Conservation (phyloP, 2,797 vertebrate genomes). For the Echiichthys vipera region DNA sequence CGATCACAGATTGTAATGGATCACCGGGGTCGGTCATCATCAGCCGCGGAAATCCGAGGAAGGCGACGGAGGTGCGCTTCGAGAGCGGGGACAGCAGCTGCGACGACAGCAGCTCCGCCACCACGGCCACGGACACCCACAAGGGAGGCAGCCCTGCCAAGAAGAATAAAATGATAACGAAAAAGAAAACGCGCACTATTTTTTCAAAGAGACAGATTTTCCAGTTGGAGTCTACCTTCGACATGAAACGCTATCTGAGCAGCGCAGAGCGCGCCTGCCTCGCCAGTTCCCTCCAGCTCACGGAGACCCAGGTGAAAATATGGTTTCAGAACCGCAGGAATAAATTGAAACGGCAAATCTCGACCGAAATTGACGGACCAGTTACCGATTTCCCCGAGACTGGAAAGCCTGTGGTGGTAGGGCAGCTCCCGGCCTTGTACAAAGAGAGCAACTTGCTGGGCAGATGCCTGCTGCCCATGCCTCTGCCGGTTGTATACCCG, state of each 20-base stretch:
- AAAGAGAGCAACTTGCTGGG: constrained; percentile 88
- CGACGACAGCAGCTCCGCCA: constrained; percentile 72
- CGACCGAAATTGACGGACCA: constrained; percentile 85
- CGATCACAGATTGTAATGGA: constrained; percentile 51
- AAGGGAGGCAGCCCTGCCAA: constrained; percentile 63
- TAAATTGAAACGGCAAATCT: constrained; percentile 89
- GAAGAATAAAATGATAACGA: constrained; percentile 82
- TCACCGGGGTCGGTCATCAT: constrained; percentile 45
- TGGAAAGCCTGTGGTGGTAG: constrained; percentile 76
- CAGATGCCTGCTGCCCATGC: constrained; percentile 88
- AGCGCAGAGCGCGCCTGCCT: constrained; percentile 92
- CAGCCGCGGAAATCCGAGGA: constrained; percentile 63
- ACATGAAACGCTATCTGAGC: constrained; percentile 89
- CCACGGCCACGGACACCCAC: constrained; percentile 51
- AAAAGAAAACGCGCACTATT: constrained; percentile 91
- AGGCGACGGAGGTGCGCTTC: constrained; percentile 62
- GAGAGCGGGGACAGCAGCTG: constrained; percentile 84
- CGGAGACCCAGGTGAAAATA: constrained; percentile 88
- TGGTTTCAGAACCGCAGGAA: constrained; percentile 91
- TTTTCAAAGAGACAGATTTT: constrained; percentile 92
- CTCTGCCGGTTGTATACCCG: constrained; percentile 88
- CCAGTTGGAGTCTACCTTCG: constrained; percentile 89
- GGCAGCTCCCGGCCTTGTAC: constrained; percentile 86
- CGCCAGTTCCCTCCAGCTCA: constrained; percentile 89
- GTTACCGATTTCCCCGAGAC: constrained; percentile 78